Base-by-base conservation (phyloP, 2,888 invertebrate species). In the Tuta absoluta region DNA sequence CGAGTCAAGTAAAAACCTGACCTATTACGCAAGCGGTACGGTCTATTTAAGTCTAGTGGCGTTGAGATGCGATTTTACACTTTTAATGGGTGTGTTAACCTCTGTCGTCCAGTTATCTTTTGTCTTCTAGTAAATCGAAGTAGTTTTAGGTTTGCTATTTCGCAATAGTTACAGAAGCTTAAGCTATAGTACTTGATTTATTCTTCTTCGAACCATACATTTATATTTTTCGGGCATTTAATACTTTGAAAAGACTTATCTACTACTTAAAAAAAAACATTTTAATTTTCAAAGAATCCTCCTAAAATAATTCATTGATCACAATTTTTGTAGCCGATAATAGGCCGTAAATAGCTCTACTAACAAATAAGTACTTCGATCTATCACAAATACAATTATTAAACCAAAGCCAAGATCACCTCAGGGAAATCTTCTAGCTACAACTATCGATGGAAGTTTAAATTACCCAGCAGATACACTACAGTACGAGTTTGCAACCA, bases 31-130 rank as follows among this genome's bases (percentile, higher is more conserved):
- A 33, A 56, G 17, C 56, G 33, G 10, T 5, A 56, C 24, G n/a
- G 33, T 33, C 33, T n/a, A 56, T 33, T 28, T 24, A 17, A 56
- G 8, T 17, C 10, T 33, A 33, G 2, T 5, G 33, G n/a, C 8
- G 24, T 70, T 69, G 64, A 72, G 74, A 75, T 80, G 75, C 58
- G 58, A 11, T 58, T 58, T 56, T 58, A 58, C 14, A 58, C 38
- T 17, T 73, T 76, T 76, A 74, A 83, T 78, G 79, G 74, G 87
- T 83, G 78, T 78, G 71, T 82, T 84, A 78, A 84, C 81, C 86
- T 80, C 72, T 68, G 68, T 68, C 67, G 63, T 67, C 70, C 66
- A 66, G 70, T 71, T 76, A 73, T 79, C 73, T 81, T 56, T 74
- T 76, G 71, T 75, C 65, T 66, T 68, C 71, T 66, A 65, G 75